Base-by-base conservation (phyloP, 2,888 invertebrate species). In the Erannis defoliaria region DNA sequence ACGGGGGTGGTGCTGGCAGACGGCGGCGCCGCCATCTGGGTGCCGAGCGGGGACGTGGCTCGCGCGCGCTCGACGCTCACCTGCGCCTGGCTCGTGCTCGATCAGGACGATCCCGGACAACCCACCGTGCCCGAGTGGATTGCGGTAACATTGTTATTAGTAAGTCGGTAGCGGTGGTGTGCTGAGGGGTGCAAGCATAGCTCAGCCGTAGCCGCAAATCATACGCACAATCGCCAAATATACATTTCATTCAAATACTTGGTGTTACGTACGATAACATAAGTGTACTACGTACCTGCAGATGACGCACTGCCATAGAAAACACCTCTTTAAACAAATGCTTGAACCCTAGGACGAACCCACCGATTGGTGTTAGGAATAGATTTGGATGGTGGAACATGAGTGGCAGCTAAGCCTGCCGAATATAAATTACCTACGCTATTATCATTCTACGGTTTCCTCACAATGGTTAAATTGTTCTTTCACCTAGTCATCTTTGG, bases 11-110 rank as follows among this genome's bases (percentile, higher is more conserved):
- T 97, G 37, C 64, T 90, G 49, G 86, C 97, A 0, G 99, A 74
- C 97, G 99, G 98, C 95, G 90, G 93, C 8, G 94, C 94, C 0
- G 95, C 96, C 0, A 86, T 99, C 35, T 99, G 99, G 99, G 98
- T 98, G 0, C 97, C 99, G 74, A 96, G 97, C 0, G 94, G 98
- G 4, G 99, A 99, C 84, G 95, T 95, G 65, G 87, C 94, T n/a
- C 98, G 99, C 81, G 99, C 99, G 0, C 95, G 97, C 55, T 94
- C 95, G 29, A 95, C 97, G 78, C 88, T 99, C 45, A 96, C 97
- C 72, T 97, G 97, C 84, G 96, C 97, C 71, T 99, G 99, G 99
- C 94, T 95, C 16, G 94, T 99, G 19, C 96, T 97, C 94, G 96
- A 96, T 75, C 94, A 95, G 55, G 97, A 97, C 50, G 94, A 94